phyloP scores from a whole-genome alignment of 2,888 invertebrate species.

The Brachynemurus nebulosus region DNA sequence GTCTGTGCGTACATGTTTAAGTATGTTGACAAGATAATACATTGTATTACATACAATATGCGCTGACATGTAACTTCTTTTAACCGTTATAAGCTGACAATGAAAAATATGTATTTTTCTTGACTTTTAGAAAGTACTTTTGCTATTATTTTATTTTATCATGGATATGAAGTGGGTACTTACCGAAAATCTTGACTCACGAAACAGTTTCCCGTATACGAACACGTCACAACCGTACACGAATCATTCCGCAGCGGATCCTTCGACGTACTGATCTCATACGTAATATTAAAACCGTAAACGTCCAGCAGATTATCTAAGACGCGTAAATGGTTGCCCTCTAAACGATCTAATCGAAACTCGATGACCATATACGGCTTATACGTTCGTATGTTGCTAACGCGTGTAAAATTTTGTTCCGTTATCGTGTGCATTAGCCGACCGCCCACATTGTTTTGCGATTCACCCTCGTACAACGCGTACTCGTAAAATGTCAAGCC shows the following conservation, averaged over 20 bases:
- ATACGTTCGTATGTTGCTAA: constrained; percentile 44
- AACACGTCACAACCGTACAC: constrained; percentile 70
- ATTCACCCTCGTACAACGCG: constrained; percentile 55
- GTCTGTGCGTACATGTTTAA: too few species aligned
- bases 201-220: constrained; percentile 74
- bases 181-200: constrained; percentile 57
- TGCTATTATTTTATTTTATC: too few species aligned
- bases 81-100: too few species aligned
- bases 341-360: constrained; percentile 53
- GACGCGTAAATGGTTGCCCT: constrained; percentile 73
- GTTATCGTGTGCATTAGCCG: constrained; percentile 52
- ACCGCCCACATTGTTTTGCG: constrained; percentile 43
- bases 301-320: constrained; percentile 68
- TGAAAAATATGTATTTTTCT: too few species aligned
- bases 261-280: constrained; percentile 54
- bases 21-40: too few species aligned
- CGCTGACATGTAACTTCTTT: too few species aligned
- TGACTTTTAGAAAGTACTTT: too few species aligned
- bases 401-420: constrained; percentile 57
- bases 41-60: too few species aligned
- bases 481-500: constrained; percentile 66
- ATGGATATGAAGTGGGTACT: too few species aligned
- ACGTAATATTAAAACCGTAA: constrained; percentile 86
- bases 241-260: constrained; percentile 39
- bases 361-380: constrained; percentile 69